These are phyloP conservation scores for Aphodius sticticus DNA, from an alignment of 2,888 invertebrate genomes.

Conservation along the genomic window DNA sequence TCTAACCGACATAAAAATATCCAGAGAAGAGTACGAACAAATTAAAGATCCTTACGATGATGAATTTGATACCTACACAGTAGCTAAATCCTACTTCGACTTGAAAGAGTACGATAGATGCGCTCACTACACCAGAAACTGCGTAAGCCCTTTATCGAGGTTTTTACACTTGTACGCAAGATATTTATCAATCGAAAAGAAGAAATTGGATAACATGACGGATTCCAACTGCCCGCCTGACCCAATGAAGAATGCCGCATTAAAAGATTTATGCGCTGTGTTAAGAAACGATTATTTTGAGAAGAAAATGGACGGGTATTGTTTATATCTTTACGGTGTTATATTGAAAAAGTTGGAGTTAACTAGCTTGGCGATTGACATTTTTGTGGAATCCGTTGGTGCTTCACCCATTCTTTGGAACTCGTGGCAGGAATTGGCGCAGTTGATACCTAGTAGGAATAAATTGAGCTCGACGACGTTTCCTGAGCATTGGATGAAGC, in stretches of 20 bases:
- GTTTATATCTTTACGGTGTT: constrained; percentile 89
- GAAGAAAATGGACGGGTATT: constrained; percentile 83
- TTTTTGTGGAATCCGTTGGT: constrained; percentile 80
- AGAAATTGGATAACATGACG: constrained; percentile 83
- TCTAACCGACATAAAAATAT: constrained; percentile 71
- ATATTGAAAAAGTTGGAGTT: constrained; percentile 88
- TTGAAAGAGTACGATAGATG: constrained; percentile 90
- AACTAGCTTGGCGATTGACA: constrained; percentile 77
- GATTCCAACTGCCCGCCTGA: constrained; percentile 66
- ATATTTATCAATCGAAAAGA: constrained; percentile 91
- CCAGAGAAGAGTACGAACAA: constrained; percentile 62
- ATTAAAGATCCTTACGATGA: constrained; percentile 64
- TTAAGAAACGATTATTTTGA: constrained; percentile 67
- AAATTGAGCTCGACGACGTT: constrained; percentile 71
- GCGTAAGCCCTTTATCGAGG: constrained; percentile 73
- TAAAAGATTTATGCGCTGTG: constrained; percentile 66
- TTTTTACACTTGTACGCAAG: constrained; percentile 85
- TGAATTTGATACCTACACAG: constrained; percentile 75
- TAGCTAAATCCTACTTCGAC: constrained; percentile 91
- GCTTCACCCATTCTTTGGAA: constrained; percentile 91
- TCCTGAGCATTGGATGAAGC: constrained; percentile 94
- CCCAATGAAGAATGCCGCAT: constrained; percentile 62
- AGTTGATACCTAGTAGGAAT: constrained; percentile 76
- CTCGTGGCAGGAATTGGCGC: constrained; percentile 92
- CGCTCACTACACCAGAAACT: constrained; percentile 79